Conservation (phyloP, 2,113 vertebrate genomes). For the Cochlearius cochlearius region DNA sequence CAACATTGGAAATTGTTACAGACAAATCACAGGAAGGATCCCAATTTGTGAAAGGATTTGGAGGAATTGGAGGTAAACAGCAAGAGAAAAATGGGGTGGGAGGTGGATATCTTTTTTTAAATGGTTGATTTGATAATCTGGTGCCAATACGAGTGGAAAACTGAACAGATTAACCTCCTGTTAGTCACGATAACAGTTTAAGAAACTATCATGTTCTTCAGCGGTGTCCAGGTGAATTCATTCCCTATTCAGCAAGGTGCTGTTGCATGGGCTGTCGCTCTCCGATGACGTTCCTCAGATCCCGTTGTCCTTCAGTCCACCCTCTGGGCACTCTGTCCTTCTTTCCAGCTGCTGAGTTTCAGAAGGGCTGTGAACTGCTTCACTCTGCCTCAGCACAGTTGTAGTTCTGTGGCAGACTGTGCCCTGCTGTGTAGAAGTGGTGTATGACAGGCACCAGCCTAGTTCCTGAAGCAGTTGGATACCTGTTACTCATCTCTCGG, state of each 20-base stretch:
- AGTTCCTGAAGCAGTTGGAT: background rate
- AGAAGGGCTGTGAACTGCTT: background rate
- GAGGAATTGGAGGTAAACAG: constrained; percentile 95
- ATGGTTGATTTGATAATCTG: background rate
- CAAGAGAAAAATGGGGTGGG: background rate
- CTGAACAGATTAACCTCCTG: background rate
- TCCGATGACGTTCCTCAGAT: background rate
- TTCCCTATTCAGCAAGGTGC: background rate
- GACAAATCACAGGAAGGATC: constrained; percentile 99
- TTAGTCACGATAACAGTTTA: background rate
- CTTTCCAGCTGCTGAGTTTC: background rate
- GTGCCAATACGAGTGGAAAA: background rate
- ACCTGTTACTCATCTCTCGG: background rate
- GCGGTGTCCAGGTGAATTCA: background rate
- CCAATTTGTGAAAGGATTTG: constrained; percentile 99
- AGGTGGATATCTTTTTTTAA: background rate
- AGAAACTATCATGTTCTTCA: rapidly evolving
- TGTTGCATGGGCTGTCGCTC: background rate
- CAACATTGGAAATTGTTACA: constrained; percentile 98
- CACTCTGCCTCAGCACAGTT: background rate
- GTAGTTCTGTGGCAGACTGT: background rate
- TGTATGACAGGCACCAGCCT: background rate
- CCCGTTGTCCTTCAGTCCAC: background rate
- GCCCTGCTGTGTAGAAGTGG: background rate
- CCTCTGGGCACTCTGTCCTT: background rate